These are phyloP conservation scores for Ictidomys tridecemlineatus DNA, from an alignment of 2,113 vertebrate species.

Conservation along the genomic window DNA sequence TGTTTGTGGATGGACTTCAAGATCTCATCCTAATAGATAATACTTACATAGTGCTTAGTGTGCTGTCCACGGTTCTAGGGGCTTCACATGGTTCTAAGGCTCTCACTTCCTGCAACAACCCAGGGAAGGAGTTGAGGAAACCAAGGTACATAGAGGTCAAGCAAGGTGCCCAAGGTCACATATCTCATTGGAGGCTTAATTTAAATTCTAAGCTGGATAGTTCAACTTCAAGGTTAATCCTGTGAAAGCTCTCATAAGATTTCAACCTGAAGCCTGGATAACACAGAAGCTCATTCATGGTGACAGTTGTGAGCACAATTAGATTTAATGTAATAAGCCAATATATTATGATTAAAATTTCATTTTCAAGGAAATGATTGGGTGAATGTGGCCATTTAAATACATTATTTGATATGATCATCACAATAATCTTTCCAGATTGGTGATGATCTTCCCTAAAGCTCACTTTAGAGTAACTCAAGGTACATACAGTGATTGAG, in stretches of 20 bases:
- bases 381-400: background rate
- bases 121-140: background rate
- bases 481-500: background rate
- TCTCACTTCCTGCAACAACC: background rate
- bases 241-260: slow-evolving; percentile 5
- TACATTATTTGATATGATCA: slow-evolving; percentile 41
- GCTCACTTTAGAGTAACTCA: background rate
- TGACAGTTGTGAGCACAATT: background rate
- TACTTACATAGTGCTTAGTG: background rate
- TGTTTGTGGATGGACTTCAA: background rate
- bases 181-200: background rate
- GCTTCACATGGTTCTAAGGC: background rate
- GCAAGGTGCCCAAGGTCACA: background rate
- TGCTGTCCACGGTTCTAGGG: background rate
- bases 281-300: background rate
- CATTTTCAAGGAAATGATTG: slow-evolving; percentile 5
- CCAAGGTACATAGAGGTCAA: background rate
- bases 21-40: background rate
- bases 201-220: background rate
- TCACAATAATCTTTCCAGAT: background rate
- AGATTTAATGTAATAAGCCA: slow-evolving; percentile 37
- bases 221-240: background rate
- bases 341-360: background rate
- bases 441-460: background rate
- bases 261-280: background rate